A percentile compares a stretch with the other conserved stretches of the same genome.
These are phyloP conservation scores for Aphidius colemani DNA, from an alignment of 2,888 invertebrate genomes.

Conservation along the genomic window DNA sequence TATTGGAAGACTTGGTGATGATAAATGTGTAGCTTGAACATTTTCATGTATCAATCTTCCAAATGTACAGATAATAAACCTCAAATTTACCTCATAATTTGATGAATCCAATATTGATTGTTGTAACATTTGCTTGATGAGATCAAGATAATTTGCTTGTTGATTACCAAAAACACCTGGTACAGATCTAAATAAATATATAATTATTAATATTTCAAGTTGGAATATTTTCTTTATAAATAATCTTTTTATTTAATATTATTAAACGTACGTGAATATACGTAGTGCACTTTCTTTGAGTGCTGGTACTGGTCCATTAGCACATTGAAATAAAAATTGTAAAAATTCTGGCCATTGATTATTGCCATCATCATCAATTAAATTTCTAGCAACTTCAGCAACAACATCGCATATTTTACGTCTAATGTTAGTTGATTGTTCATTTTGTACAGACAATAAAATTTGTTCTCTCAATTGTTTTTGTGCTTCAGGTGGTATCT, in stretches of 20 bases:
- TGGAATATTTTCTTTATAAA: neutral
- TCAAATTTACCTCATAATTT: slow-evolving; percentile 67
- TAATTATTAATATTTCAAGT: slow-evolving; percentile 2
- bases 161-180: slow-evolving; percentile 97
- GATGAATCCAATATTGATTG: slow-evolving; percentile 78
- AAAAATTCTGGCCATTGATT: slow-evolving; percentile 97
- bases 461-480: slow-evolving; percentile 85
- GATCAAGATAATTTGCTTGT: slow-evolving; percentile 85
- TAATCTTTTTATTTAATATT: neutral
- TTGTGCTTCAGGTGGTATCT: slow-evolving; percentile 82
- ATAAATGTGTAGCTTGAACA: slow-evolving; percentile 34
- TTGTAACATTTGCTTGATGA: slow-evolving; percentile 94
- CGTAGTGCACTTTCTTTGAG: slow-evolving; percentile 92
- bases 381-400: slow-evolving; percentile 93
- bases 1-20: slow-evolving; percentile 61
- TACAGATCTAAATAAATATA: slow-evolving; percentile 70
- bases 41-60: slow-evolving; percentile 53
- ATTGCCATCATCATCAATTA: slow-evolving; percentile 93
- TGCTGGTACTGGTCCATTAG: slow-evolving; percentile 79
- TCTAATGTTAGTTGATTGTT: slow-evolving; percentile 77
- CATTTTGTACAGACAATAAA: slow-evolving; percentile 81
- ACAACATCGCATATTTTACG: slow-evolving; percentile 95
- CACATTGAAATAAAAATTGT: slow-evolving; percentile 93
- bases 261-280: slow-evolving; percentile 81
- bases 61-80: slow-evolving; percentile 37